phyloP scores from a whole-genome alignment of 2,113 vertebrate genomes.

The Neotragus moschatus region DNA sequence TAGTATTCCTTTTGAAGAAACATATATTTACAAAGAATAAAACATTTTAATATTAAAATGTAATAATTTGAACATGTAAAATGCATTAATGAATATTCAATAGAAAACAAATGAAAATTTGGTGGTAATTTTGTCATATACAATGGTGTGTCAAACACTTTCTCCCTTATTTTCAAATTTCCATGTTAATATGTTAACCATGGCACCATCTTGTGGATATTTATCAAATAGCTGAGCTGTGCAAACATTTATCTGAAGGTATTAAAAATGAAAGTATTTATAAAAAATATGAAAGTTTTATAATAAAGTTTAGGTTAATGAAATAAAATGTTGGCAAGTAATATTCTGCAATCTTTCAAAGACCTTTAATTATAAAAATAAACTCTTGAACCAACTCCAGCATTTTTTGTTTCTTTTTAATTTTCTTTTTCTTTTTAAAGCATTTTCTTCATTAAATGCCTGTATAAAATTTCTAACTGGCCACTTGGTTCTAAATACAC shows the following conservation, averaged over 20 bases:
- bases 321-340: background rate
- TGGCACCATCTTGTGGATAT: conserved; percentile 86
- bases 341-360: conserved; percentile 1
- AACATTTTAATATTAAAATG: background rate
- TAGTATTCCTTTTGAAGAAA: conserved; percentile 15
- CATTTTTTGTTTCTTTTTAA: background rate
- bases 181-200: conserved; percentile 75
- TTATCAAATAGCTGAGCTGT: conserved; percentile 34
- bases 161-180: background rate
- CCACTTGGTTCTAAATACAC: background rate
- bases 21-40: background rate
- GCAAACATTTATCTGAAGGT: conserved; percentile 32
- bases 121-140: background rate
- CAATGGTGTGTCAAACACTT: background rate
- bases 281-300: background rate
- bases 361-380: background rate
- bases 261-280: background rate
- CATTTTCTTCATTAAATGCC: conserved; percentile 11
- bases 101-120: background rate
- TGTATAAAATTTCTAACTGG: conserved; percentile 15
- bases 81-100: background rate
- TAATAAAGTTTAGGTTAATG: conserved; percentile 1
- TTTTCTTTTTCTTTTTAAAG: conserved; percentile 25
- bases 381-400: background rate
- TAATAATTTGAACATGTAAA: background rate